Percentiles rank a stretch among this genome's conserved stretches.
phyloP scores from a whole-genome alignment of 92 coral and sea anemone species.

The Siderastrea radians region DNA sequence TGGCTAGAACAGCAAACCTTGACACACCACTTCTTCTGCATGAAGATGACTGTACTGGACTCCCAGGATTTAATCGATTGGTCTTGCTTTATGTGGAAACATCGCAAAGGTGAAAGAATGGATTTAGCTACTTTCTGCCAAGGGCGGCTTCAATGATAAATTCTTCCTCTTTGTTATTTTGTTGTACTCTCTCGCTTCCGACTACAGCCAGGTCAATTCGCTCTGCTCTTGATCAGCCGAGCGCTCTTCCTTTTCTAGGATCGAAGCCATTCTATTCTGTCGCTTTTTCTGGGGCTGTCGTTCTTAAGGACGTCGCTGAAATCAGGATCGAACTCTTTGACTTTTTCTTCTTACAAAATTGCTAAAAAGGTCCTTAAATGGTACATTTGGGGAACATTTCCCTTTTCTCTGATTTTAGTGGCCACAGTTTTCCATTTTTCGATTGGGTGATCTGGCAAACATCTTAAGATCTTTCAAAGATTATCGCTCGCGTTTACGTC shows the following conservation, averaged over 20 bases:
- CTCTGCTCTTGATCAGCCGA: conserved; percentile 43
- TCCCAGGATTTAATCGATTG: conserved; percentile 13
- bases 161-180: conserved; percentile 28
- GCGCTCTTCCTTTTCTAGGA: conserved; percentile 46
- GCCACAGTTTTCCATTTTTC: conserved; percentile 50
- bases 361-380: conserved; percentile 26
- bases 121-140: conserved; percentile 31
- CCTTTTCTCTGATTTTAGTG: conserved; percentile 45
- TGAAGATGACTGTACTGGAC: not conserved
- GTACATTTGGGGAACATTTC: conserved; percentile 30
- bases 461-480: conserved; percentile 20
- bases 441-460: conserved; percentile 14
- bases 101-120: conserved; percentile 33
- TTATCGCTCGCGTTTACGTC: conserved; percentile 70
- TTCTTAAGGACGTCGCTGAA: conserved; percentile 46
- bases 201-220: conserved; percentile 58
- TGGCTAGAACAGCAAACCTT: conserved; percentile 7
- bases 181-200: conserved; percentile 54
- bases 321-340: conserved; percentile 59
- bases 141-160: conserved; percentile 36
- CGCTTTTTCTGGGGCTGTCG: not conserved
- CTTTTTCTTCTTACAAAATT: conserved; percentile 46
- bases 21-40: not conserved
- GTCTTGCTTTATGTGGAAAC: conserved; percentile 30
- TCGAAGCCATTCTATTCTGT: conserved; percentile 38